phyloP scores from a whole-genome alignment of 2,888 invertebrate species.

The Belgica antarctica region DNA sequence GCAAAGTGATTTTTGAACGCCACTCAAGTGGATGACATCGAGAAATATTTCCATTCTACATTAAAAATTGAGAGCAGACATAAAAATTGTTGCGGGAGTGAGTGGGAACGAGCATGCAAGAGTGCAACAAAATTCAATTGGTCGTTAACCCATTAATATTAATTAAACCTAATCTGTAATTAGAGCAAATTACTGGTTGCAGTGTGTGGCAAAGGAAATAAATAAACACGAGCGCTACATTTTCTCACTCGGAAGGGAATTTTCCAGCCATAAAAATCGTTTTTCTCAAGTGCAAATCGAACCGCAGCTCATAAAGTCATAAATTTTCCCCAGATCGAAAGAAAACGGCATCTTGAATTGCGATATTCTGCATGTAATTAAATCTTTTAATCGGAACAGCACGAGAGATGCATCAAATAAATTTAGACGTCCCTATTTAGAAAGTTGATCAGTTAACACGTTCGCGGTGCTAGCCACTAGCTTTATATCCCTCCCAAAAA shows the following conservation, averaged over 20 bases:
- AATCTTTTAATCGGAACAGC: too few species aligned
- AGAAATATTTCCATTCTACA: background rate
- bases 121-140: slow-evolving; percentile 22
- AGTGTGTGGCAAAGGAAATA: background rate
- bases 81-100: background rate
- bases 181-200: slow-evolving; percentile 4
- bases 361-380: background rate
- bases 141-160: slow-evolving; percentile 30
- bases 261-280: too few species aligned
- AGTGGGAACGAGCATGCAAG: background rate
- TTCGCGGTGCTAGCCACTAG: too few species aligned
- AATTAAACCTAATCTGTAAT: slow-evolving; percentile 29
- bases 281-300: too few species aligned
- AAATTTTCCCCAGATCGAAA: too few species aligned
- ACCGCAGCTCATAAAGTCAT: too few species aligned
- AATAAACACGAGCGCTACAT: background rate
- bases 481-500: too few species aligned
- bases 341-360: background rate
- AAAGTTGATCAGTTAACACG: too few species aligned
- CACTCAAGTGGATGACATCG: background rate
- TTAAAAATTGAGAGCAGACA: background rate
- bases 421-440: too few species aligned
- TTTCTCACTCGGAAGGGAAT: too few species aligned
- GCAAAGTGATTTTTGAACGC: background rate
- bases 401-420: too few species aligned